Evolutionary conservation across 2,888 invertebrate species (phyloP), one percentile per base, ranked within the genome.

Genomic region (Drosophila pseudotalamancana): DNA sequence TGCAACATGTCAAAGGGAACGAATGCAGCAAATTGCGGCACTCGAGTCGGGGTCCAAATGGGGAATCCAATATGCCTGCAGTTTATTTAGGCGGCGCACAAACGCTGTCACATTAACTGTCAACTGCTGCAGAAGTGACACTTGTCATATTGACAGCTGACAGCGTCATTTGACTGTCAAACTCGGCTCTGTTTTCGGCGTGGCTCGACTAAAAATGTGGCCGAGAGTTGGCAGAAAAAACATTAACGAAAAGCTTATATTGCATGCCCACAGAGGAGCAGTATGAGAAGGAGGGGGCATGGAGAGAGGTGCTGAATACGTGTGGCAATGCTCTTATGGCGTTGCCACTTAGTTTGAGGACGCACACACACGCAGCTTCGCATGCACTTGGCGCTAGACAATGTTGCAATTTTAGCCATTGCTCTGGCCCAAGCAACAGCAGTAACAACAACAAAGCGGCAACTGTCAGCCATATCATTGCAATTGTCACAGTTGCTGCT

Each of bases 131-230:
- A 84, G 84, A 87, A 65, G 66, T 89, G 88, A 86, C 90, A 89
- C 88, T 89, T 89, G 88, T 89, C 88, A 89, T 90, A 89, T 89
- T 89, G 89, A 89, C 90, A 89, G 74, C 76, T 89, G 88, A 89
- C 88, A 89, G 88, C 88, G 90, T 89, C 88, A 89, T 89, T 89
- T 88, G 85, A 74, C 88, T 89, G 88, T 89, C 90, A 89, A 77
- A 73, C 87, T 63, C 70, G 57, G 75, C 42, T 55, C 57, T 16
- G 40, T 25, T 42, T 25, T 25, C n/a, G n/a, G n/a, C 78, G 61
- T 63, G 56, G 72, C 42, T 60, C 50, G 59, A 62, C 46, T 37
- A 63, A 61, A 72, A 61, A 72, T 68, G 59, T 62, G 72, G 48
- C 59, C 46, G 67, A 72, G 76, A 61, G 69, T 49, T 71, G 64